A percentile compares a stretch with the other conserved stretches of the same genome.
Evolutionary conservation across 1,140 invertebrate species (phyloP).

Genomic region (Ylistrum balloti): DNA sequence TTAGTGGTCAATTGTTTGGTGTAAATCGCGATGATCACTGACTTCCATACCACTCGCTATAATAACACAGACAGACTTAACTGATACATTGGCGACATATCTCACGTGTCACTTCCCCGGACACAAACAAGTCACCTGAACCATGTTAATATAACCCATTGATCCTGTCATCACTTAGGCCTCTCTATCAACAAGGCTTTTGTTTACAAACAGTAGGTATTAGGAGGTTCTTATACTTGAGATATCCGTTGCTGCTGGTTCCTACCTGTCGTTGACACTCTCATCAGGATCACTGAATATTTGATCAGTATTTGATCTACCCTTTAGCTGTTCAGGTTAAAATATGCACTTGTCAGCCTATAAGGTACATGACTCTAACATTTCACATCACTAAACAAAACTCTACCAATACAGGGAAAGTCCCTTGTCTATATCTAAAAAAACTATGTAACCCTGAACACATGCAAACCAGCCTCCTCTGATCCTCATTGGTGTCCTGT

Average conservation of each 20-base stretch:
- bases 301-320: not conserved
- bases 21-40: not conserved
- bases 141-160: not conserved
- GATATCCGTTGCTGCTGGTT: not conserved
- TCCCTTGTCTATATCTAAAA: no score
- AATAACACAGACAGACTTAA: constrained; percentile 7
- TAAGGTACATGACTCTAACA: no score
- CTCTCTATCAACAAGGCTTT: not conserved
- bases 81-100: not conserved
- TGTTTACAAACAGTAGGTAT: not conserved
- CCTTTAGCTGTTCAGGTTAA: no score
- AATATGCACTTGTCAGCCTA: no score
- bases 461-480: no score
- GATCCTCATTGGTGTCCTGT: not conserved
- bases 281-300: not conserved
- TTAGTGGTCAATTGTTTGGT: constrained; percentile 22
- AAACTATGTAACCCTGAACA: no score
- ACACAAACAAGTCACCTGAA: not conserved
- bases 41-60: not conserved
- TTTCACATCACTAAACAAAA: no score
- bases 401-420: no score
- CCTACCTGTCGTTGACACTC: not conserved
- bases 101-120: not conserved
- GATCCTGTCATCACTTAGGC: not conserved
- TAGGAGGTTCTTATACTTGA: not conserved